Percentiles rank a stretch among this genome's conserved stretches.
Conservation (phyloP, 1,140 invertebrate genomes). For the Maconellicoccus hirsutus region DNA sequence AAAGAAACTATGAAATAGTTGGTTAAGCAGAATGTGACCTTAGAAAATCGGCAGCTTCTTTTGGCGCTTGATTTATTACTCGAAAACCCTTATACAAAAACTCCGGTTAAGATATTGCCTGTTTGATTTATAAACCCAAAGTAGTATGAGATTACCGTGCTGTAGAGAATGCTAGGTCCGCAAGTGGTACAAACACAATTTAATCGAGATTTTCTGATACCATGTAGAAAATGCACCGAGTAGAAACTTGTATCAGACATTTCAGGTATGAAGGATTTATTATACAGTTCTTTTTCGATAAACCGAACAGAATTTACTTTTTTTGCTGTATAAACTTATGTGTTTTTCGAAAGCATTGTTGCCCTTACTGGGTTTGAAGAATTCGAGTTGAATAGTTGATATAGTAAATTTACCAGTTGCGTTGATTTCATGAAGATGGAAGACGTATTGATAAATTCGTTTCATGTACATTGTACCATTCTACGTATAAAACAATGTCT, state of each 20-base stretch:
- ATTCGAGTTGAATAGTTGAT: background rate
- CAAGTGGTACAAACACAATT: constrained; percentile 22
- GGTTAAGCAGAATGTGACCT: background rate
- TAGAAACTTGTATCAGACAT: constrained; percentile 17
- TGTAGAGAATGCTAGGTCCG: constrained; percentile 12
- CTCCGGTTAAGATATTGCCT: constrained; percentile 19
- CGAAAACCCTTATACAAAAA: constrained; percentile 16
- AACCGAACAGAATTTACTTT: background rate
- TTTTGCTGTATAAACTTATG: background rate
- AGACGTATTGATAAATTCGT: no score
- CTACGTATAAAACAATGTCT: no score
- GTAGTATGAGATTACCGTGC: constrained; percentile 15
- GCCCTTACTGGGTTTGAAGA: background rate
- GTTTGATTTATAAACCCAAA: constrained; percentile 19
- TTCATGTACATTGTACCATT: no score
- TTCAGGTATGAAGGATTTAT: constrained; percentile 22
- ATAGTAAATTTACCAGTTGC: background rate
- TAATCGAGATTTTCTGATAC: constrained; percentile 20
- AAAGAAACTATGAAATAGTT: background rate
- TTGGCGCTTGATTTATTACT: constrained; percentile 13
- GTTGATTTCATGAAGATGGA: background rate
- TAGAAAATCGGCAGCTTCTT: constrained; percentile 16
- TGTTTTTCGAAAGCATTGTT: background rate
- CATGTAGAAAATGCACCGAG: constrained; percentile 13
- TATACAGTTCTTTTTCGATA: background rate